A percentile compares a stretch with the other conserved stretches of the same genome.
Evolutionary conservation across 2,113 vertebrate species (phyloP).

Genomic region (Oncorhynchus clarkii): DNA sequence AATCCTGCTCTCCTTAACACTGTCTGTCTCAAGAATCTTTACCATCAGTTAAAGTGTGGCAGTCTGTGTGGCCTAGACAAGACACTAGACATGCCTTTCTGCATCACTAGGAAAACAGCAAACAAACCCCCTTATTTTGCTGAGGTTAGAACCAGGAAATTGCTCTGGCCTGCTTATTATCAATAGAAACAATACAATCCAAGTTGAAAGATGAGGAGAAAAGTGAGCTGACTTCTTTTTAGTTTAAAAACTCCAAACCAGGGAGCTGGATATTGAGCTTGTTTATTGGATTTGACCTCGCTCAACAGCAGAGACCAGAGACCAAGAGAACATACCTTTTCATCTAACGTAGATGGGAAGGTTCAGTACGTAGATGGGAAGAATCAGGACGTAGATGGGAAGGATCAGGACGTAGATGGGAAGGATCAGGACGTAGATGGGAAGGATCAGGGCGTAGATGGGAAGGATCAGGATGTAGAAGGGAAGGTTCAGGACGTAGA

Average conservation of each 20-base stretch:
- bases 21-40: slow-evolving; percentile 20
- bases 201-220: not conserved
- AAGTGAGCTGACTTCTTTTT: not conserved
- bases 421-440: too few relatives aligned
- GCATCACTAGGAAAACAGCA: slow-evolving; percentile 7
- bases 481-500: too few relatives aligned
- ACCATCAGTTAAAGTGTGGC: not conserved
- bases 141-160: slow-evolving; percentile 48
- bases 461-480: too few relatives aligned
- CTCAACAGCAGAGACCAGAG: not conserved
- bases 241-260: not conserved
- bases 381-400: too few relatives aligned
- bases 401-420: too few relatives aligned
- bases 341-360: too few relatives aligned
- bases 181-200: slow-evolving; percentile 18
- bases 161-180: slow-evolving; percentile 33
- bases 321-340: too few relatives aligned
- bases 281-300: slow-evolving; percentile 8
- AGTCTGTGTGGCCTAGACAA: not conserved
- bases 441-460: too few relatives aligned
- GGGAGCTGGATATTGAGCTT: slow-evolving; percentile 1
- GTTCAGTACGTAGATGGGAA: too few relatives aligned
- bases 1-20: not conserved
- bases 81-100: slow-evolving; percentile 30
- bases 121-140: slow-evolving; percentile 35